phyloP scores from a whole-genome alignment of 2,888 invertebrate genomes.

The Tortrix viridana region DNA sequence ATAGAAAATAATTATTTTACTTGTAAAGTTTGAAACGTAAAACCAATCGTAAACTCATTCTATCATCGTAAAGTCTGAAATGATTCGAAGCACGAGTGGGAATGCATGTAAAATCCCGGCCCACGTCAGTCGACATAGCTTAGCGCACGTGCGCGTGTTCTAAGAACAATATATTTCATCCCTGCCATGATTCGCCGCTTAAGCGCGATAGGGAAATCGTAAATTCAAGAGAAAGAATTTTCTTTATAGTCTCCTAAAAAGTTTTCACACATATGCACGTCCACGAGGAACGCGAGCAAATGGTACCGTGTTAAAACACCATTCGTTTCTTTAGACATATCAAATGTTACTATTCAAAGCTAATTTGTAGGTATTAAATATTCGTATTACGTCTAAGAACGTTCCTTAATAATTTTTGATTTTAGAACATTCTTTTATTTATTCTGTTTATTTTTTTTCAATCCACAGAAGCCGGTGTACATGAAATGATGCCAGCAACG shows the following conservation, averaged over 20 bases:
- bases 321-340: slow-evolving; percentile 69
- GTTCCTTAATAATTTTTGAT: no score
- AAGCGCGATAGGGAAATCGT: slow-evolving; percentile 79
- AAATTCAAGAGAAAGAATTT: slow-evolving; percentile 75
- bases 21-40: no score
- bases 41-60: background rate
- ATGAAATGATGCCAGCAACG: no score
- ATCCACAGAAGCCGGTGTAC: no score
- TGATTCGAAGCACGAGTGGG: slow-evolving; percentile 21
- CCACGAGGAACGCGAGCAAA: slow-evolving; percentile 63
- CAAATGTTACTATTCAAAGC: slow-evolving; percentile 72
- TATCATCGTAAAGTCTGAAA: slow-evolving; percentile 3
- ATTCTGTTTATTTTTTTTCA: no score
- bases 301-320: slow-evolving; percentile 73
- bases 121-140: slow-evolving; percentile 40
- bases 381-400: background rate
- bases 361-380: slow-evolving; percentile 44
- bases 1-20: no score
- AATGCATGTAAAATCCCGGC: slow-evolving; percentile 36
- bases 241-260: slow-evolving; percentile 76
- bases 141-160: slow-evolving; percentile 56
- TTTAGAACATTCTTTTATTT: no score
- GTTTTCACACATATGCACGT: slow-evolving; percentile 71
- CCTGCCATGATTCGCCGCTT: slow-evolving; percentile 77
- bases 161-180: slow-evolving; percentile 72